A percentile compares a stretch with the other conserved stretches of the same genome.
Evolutionary conservation across 2,888 invertebrate species (phyloP).

Genomic region (Tanypteryx hageni): DNA sequence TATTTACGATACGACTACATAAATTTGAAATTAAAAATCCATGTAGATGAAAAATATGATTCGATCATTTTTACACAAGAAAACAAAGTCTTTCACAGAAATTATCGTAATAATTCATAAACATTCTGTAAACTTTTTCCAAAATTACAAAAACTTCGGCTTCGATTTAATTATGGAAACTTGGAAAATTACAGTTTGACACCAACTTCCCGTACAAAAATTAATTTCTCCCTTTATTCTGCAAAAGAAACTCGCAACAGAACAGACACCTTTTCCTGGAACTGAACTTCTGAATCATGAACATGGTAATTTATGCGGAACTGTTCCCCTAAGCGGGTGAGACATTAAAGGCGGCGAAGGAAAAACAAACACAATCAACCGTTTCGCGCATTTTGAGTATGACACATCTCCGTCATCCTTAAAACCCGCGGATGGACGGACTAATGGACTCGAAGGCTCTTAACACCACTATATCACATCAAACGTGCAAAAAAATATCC

Average conservation of each 20-base stretch:
- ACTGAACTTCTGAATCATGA: not conserved
- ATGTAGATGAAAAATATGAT: too few relatives aligned
- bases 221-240: not conserved
- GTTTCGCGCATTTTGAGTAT: not conserved
- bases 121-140: too few relatives aligned
- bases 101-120: too few relatives aligned
- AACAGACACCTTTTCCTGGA: not conserved
- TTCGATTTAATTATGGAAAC: too few relatives aligned
- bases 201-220: not conserved
- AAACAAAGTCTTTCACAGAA: too few relatives aligned
- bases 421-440: not conserved
- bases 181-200: too few relatives aligned
- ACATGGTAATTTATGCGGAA: conserved; percentile 19
- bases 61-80: too few relatives aligned
- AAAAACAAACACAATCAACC: not conserved
- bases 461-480: conserved; percentile 3
- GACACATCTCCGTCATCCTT: conserved; percentile 25
- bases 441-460: conserved; percentile 17
- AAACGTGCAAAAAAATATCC: not conserved
- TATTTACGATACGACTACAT: too few relatives aligned
- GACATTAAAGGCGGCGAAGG: conserved; percentile 9
- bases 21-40: too few relatives aligned
- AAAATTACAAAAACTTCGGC: too few relatives aligned
- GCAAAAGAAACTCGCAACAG: not conserved
- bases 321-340: not conserved